A percentile compares a stretch with the other conserved stretches of the same genome.
Conservation (phyloP, 2,888 invertebrate species). For the Palloptera scutellata region DNA sequence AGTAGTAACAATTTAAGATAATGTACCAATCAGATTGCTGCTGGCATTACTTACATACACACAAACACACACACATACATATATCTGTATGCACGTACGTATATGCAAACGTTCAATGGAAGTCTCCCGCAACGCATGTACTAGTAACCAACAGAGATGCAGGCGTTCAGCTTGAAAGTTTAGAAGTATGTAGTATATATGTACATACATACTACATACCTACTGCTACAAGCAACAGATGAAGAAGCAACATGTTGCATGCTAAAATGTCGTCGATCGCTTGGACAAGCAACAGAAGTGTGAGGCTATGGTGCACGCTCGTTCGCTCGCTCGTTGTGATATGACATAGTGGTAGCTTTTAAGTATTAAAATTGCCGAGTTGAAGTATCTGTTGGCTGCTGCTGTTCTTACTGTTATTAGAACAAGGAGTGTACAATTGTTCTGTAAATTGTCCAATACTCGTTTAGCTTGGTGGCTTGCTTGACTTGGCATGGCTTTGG, state of each 20-base stretch:
- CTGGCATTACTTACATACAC: too few species aligned
- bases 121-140: slow-evolving; percentile 1
- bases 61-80: too few species aligned
- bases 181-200: too few species aligned
- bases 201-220: too few species aligned
- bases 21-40: slow-evolving; percentile 49
- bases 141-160: too few species aligned
- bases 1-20: slow-evolving; percentile 49
- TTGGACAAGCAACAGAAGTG: neutral
- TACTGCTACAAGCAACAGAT: too few species aligned
- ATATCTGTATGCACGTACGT: too few species aligned
- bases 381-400: slow-evolving; percentile 25
- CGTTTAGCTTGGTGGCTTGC: neutral
- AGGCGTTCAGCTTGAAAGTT: too few species aligned
- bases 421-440: slow-evolving; percentile 9
- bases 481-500: neutral
- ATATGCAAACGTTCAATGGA: slow-evolving; percentile 3
- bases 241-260: neutral
- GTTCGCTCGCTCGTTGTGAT: neutral
- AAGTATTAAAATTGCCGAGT: too few species aligned
- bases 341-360: slow-evolving; percentile 20
- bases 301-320: neutral
- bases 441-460: neutral
- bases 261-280: neutral
- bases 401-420: slow-evolving; percentile 33